phyloP scores from a whole-genome alignment of 2,113 vertebrate genomes.

The Columba livia region DNA sequence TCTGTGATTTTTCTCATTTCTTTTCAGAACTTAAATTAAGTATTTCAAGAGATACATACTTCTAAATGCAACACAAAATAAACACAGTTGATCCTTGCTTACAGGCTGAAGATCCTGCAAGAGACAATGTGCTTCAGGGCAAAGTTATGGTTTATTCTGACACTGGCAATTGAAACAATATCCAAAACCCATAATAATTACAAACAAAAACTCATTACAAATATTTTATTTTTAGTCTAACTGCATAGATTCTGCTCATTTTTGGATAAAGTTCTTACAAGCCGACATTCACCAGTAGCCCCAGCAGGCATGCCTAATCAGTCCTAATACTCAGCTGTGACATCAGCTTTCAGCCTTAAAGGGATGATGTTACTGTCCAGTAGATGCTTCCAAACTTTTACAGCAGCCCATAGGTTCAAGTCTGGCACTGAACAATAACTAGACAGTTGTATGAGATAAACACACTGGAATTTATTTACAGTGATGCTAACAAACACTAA shows the following conservation, averaged over 20 bases:
- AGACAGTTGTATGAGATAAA: not conserved
- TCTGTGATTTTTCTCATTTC: not conserved
- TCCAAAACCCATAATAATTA: not conserved
- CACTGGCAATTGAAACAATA: conserved; percentile 50
- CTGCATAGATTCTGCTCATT: not conserved
- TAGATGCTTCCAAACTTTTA: not conserved
- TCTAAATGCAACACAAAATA: conserved; percentile 9
- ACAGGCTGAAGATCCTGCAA: not conserved
- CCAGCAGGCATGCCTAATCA: rapidly evolving
- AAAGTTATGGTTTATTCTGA: conserved; percentile 30
- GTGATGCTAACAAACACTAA: not conserved
- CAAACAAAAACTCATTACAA: conserved; percentile 30
- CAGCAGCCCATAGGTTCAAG: not conserved
- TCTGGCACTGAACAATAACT: not conserved
- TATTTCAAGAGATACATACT: conserved; percentile 44
- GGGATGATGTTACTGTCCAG: not conserved
- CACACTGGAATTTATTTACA: not conserved
- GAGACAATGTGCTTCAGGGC: conserved; percentile 4
- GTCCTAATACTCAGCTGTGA: not conserved
- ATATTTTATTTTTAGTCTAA: conserved; percentile 7
- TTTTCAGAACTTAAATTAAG: conserved; percentile 42
- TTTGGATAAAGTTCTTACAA: not conserved
- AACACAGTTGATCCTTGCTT: not conserved
- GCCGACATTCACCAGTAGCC: not conserved
- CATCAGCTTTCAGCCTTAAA: not conserved